Conservation (phyloP, 2,797 vertebrate species). For the Squalus acanthias region DNA sequence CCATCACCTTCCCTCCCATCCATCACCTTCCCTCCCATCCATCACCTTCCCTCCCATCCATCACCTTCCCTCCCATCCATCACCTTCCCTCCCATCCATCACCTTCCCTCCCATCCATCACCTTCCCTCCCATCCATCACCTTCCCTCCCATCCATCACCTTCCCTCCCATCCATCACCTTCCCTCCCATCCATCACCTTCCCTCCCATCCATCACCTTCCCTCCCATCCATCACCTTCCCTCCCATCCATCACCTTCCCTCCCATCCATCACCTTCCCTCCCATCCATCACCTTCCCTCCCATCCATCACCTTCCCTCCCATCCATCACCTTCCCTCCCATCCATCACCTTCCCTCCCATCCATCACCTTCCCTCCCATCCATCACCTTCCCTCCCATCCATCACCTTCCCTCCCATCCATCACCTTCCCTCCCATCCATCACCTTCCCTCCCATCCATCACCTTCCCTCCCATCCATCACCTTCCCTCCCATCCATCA, state of each 20-base stretch:
- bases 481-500: too few relatives aligned
- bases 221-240: too few relatives aligned
- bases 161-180: accelerated
- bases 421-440: too few relatives aligned
- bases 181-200: background rate
- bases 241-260: background rate
- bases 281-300: background rate
- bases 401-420: too few relatives aligned
- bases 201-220: accelerated
- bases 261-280: background rate
- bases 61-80: accelerated
- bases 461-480: too few relatives aligned
- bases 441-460: too few relatives aligned
- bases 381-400: too few relatives aligned
- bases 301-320: background rate
- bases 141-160: background rate
- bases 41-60: background rate
- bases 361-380: too few relatives aligned
- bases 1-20: background rate
- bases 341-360: background rate
- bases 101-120: too few relatives aligned
- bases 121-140: background rate
- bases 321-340: background rate
- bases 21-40: accelerated
- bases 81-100: background rate